Evolutionary conservation across 1,140 invertebrate genomes (phyloP).

Genomic region (Papilio polyxenes): DNA sequence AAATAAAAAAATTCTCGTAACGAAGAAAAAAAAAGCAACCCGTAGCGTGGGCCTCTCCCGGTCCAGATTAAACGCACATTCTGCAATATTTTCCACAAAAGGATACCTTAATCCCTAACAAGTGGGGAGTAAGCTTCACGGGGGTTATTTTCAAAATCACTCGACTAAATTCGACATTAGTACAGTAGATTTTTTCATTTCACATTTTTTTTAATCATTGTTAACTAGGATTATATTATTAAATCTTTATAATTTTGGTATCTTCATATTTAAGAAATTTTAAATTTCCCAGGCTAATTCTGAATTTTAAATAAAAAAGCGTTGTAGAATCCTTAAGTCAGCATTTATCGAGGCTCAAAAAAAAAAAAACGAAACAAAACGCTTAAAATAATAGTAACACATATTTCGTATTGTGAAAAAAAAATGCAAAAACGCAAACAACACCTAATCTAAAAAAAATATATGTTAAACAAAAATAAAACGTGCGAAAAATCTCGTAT

Average conservation of each 20-base stretch:
- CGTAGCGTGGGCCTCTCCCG: constrained; percentile 57
- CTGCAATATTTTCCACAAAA: constrained; percentile 78
- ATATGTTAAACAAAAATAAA: background rate
- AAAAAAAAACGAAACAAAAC: background rate
- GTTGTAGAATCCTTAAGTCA: too few relatives aligned
- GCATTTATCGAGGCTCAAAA: background rate
- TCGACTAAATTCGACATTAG: constrained; percentile 36
- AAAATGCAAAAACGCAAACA: background rate
- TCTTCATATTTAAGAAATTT: too few relatives aligned
- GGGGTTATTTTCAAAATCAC: constrained; percentile 52
- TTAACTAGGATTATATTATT: background rate
- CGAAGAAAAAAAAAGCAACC: constrained; percentile 69
- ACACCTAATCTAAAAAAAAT: background rate
- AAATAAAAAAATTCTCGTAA: constrained; percentile 67
- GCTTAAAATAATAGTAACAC: background rate
- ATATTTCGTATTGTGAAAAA: background rate
- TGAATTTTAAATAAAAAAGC: too few relatives aligned
- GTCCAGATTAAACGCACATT: constrained; percentile 77
- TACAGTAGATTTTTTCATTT: background rate
- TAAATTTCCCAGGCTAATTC: too few relatives aligned
- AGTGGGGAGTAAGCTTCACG: constrained; percentile 68
- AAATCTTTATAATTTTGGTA: background rate
- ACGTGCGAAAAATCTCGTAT: constrained; percentile 38
- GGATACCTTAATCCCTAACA: constrained; percentile 77
- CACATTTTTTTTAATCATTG: background rate